A percentile compares a stretch with the other conserved stretches of the same genome.
Evolutionary conservation across 2,797 vertebrate genomes (phyloP).

Genomic region (Rallus crepitans): DNA sequence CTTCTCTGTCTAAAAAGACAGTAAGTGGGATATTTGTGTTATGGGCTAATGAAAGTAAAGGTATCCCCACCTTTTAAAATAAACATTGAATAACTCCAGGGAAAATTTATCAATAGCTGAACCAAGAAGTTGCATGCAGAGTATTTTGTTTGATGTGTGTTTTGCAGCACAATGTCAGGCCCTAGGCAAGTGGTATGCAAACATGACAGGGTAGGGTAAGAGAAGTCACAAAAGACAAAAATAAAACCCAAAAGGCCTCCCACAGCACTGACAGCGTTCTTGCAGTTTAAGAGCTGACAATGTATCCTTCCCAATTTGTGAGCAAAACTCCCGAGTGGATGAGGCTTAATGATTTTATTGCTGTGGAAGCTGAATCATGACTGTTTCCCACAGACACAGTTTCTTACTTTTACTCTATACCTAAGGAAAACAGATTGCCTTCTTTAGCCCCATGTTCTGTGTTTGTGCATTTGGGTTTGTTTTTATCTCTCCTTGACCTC

Average conservation of each 20-base stretch:
- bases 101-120: not conserved
- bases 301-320: not conserved
- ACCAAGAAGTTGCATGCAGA: not conserved
- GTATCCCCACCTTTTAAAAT: not conserved
- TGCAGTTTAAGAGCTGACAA: not conserved
- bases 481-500: not conserved
- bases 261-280: not conserved
- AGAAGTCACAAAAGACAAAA: not conserved
- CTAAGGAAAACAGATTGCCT: not conserved
- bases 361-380: not conserved
- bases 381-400: not conserved
- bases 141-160: not conserved
- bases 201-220: not conserved
- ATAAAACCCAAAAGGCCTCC: not conserved
- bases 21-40: not conserved
- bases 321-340: not conserved
- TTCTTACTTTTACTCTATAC: not conserved
- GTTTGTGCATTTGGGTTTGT: not conserved
- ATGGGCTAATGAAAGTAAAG: not conserved
- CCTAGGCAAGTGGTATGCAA: not conserved
- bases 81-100: not conserved
- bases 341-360: not conserved
- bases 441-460: not conserved
- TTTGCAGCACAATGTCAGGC: not conserved
- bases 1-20: not conserved